Evolutionary conservation across 2,797 vertebrate genomes (phyloP).

Genomic region (Sternotherus odoratus): DNA sequence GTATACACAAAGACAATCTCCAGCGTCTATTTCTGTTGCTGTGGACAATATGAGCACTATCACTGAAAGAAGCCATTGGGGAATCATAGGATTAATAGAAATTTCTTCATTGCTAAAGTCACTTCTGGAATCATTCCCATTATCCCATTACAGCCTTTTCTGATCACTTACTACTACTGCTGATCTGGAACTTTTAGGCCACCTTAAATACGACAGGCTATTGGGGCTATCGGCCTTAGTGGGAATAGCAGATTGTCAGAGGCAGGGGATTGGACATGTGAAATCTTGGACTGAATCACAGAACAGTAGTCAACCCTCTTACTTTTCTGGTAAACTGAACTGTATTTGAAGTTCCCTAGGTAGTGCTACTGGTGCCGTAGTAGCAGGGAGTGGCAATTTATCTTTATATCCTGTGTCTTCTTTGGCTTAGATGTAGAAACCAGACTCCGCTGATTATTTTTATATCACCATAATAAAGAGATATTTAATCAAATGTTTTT

Average conservation of each 20-base stretch:
- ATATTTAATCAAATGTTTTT: neutral
- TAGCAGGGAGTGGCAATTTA: neutral
- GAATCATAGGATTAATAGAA: neutral
- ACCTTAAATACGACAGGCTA: neutral
- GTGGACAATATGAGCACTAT: neutral
- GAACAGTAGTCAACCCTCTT: neutral
- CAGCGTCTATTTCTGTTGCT: neutral
- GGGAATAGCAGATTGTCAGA: neutral
- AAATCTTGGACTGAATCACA: neutral
- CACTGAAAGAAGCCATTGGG: neutral
- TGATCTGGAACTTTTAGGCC: neutral
- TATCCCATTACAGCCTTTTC: neutral
- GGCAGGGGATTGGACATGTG: neutral
- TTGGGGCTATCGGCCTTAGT: neutral
- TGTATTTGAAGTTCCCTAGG: neutral
- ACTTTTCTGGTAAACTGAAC: neutral
- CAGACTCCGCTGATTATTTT: neutral
- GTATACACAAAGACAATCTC: neutral
- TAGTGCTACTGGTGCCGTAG: neutral
- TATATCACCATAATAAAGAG: neutral
- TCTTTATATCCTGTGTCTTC: neutral
- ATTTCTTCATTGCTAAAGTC: neutral
- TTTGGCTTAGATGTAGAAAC: neutral
- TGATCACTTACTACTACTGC: neutral
- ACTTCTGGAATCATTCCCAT: neutral